Percentiles rank a stretch among this genome's conserved stretches.
These are phyloP conservation scores for Leuciscus waleckii DNA, from an alignment of 2,797 vertebrate species.

Conservation along the genomic window DNA sequence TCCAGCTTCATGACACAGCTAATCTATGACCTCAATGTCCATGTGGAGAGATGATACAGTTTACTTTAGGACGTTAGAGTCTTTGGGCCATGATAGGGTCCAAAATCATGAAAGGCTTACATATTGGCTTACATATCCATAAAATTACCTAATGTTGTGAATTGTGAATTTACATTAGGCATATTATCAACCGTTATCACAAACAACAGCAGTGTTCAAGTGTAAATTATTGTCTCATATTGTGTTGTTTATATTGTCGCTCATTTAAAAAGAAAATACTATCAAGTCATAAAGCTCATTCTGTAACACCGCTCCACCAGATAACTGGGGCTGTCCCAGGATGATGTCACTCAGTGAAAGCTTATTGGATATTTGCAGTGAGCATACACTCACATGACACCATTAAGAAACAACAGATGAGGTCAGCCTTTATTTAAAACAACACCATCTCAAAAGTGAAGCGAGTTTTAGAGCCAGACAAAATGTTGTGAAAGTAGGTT, in stretches of 20 bases:
- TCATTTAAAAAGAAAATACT: neutral
- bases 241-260: too few species aligned
- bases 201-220: neutral
- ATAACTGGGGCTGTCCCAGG: conserved; percentile 32
- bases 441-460: neutral
- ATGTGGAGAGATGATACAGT: neutral
- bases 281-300: conserved; percentile 3
- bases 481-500: conserved; percentile 66
- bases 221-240: neutral
- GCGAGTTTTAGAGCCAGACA: neutral
- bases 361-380: conserved; percentile 54
- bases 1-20: conserved; percentile 31
- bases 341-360: conserved; percentile 59
- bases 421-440: conserved; percentile 56
- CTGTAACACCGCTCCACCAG: neutral
- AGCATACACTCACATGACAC: conserved; percentile 64
- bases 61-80: neutral
- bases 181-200: neutral
- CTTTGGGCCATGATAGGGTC: neutral
- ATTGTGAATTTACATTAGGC: neutral
- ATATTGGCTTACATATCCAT: neutral
- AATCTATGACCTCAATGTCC: conserved; percentile 3
- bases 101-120: neutral
- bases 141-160: neutral
- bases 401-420: conserved; percentile 7